These are phyloP conservation scores for Etheostoma perlongum DNA, from an alignment of 2,797 vertebrate species.

Conservation along the genomic window DNA sequence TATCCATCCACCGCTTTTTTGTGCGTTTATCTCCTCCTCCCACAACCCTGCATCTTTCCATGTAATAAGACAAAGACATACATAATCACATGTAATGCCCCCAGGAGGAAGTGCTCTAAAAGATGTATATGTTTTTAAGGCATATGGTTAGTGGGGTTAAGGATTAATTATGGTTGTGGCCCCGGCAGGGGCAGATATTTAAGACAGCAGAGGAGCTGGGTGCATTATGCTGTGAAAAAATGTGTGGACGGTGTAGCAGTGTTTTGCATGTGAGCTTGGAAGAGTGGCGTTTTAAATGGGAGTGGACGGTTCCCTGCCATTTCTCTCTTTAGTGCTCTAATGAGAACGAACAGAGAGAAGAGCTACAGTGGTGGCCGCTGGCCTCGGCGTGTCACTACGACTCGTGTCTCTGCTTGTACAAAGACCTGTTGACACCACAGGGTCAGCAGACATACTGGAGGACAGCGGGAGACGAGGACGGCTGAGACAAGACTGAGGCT, in stretches of 20 bases:
- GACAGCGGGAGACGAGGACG: constrained; percentile 19
- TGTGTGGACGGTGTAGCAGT: constrained; percentile 1
- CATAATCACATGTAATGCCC: constrained; percentile 29
- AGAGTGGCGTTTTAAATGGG: constrained; percentile 42
- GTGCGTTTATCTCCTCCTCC: not conserved
- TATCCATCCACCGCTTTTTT: not conserved
- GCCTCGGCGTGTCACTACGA: constrained; percentile 57
- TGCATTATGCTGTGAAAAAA: not conserved
- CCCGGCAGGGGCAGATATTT: constrained; percentile 11
- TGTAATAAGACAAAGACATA: constrained; percentile 41
- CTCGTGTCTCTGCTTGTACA: constrained; percentile 64
- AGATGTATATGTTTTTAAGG: constrained; percentile 42
- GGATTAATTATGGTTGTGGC: constrained; percentile 27
- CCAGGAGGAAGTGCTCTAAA: constrained; percentile 1
- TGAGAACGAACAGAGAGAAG: constrained; percentile 66
- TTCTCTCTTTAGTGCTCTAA: constrained; percentile 55
- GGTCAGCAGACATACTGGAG: constrained; percentile 52
- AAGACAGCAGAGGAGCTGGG: not conserved
- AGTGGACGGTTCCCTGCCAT: constrained; percentile 48
- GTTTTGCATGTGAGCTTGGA: constrained; percentile 11
- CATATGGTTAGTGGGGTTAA: not conserved
- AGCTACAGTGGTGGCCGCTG: constrained; percentile 55
- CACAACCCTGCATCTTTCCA: constrained; percentile 12
- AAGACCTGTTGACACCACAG: constrained; percentile 64
- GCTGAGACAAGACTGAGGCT: constrained; percentile 14